Percentiles rank a stretch among this genome's conserved stretches.
phyloP scores from a whole-genome alignment of 2,888 invertebrate species.

The Pasiphila rectangulata region DNA sequence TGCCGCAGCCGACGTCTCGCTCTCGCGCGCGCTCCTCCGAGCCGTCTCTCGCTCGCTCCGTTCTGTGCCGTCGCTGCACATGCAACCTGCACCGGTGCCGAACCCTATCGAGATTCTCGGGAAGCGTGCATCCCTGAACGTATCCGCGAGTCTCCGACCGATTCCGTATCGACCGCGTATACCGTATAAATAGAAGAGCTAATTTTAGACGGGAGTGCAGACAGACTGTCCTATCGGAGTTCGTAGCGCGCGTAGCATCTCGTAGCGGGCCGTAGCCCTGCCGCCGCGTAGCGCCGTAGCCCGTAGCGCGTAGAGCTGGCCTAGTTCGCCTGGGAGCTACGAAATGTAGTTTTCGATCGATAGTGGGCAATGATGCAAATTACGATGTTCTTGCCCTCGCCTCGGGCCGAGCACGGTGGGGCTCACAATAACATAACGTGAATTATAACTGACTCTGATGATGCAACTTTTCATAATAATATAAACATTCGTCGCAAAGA shows the following conservation, averaged over 20 bases:
- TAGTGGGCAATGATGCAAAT: slow-evolving; percentile 26
- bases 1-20: slow-evolving; percentile 60
- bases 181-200: slow-evolving; percentile 25
- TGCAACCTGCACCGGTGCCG: slow-evolving; percentile 60
- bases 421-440: slow-evolving; percentile 13
- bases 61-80: slow-evolving; percentile 56
- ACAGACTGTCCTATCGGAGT: slow-evolving; percentile 8
- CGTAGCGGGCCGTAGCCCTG: slow-evolving; percentile 42
- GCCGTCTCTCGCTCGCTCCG: slow-evolving; percentile 49
- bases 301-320: slow-evolving; percentile 26
- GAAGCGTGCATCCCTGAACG: slow-evolving; percentile 14
- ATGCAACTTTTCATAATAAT: slow-evolving; percentile 13
- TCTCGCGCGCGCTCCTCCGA: slow-evolving; percentile 45
- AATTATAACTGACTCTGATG: slow-evolving; percentile 8
- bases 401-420: neutral
- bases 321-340: slow-evolving; percentile 25
- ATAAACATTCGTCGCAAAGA: slow-evolving; percentile 16
- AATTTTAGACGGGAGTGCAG: slow-evolving; percentile 27
- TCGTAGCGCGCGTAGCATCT: slow-evolving; percentile 47
- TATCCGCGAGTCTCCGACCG: slow-evolving; percentile 8
- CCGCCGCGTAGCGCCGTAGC: slow-evolving; percentile 40
- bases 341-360: slow-evolving; percentile 32
- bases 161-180: slow-evolving; percentile 17
- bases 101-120: slow-evolving; percentile 30
- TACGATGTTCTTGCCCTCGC: slow-evolving; percentile 10